These are phyloP conservation scores for Lamellibrachia columna DNA, from an alignment of 2,888 invertebrate genomes.

Conservation along the genomic window DNA sequence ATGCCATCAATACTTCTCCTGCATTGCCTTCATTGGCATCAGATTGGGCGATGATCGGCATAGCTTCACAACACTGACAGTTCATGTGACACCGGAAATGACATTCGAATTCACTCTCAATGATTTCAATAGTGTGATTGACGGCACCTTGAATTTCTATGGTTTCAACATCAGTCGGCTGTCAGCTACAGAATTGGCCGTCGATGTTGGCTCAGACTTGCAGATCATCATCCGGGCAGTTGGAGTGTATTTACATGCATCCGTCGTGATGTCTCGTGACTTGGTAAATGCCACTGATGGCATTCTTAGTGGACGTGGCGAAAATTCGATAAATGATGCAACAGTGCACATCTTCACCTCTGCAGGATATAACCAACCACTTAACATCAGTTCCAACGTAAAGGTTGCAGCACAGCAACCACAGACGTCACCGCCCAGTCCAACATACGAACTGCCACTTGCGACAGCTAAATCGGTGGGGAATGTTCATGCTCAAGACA, in stretches of 20 bases:
- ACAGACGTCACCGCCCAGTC: not conserved
- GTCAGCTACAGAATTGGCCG: constrained; percentile 36
- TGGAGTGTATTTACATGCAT: constrained; percentile 43
- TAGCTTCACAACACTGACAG: constrained; percentile 41
- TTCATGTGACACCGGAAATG: not conserved
- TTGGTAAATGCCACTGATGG: constrained; percentile 41
- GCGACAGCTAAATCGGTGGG: not conserved
- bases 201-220: constrained; percentile 37
- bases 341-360: not conserved
- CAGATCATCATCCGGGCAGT: constrained; percentile 39
- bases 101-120: not conserved
- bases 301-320: constrained; percentile 43
- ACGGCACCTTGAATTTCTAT: constrained; percentile 41
- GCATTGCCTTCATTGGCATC: constrained; percentile 46
- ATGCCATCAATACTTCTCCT: constrained; percentile 48
- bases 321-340: not conserved
- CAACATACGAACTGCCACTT: not conserved
- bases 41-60: constrained; percentile 43
- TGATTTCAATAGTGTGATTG: constrained; percentile 32
- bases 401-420: not conserved
- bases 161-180: constrained; percentile 42
- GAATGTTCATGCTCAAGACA: not conserved
- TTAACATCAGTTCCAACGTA: not conserved
- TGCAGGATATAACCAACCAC: constrained; percentile 3
- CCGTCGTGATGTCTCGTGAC: constrained; percentile 29